phyloP scores from a whole-genome alignment of 2,888 invertebrate species.

The Eudasyphora cyanicolor region DNA sequence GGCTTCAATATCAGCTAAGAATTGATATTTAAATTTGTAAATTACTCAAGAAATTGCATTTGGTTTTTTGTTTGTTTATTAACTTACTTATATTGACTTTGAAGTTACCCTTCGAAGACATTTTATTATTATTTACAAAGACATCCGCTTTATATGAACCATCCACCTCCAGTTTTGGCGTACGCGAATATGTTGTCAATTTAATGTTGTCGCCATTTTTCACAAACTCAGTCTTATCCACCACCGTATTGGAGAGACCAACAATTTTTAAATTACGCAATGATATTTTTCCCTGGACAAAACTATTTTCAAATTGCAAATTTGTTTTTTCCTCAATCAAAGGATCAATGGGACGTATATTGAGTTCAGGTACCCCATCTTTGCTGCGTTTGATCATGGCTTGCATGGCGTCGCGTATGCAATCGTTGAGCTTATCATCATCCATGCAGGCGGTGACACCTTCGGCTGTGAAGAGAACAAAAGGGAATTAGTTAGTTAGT shows the following conservation, averaged over 20 bases:
- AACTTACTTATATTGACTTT: constrained; percentile 83
- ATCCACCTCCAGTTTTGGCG: constrained; percentile 81
- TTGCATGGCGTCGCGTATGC: constrained; percentile 82
- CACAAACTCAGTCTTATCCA: constrained; percentile 82
- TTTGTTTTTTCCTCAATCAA: constrained; percentile 73
- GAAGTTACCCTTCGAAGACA: constrained; percentile 83
- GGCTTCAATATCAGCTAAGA: constrained; percentile 82
- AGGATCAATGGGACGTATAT: constrained; percentile 78
- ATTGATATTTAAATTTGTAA: neutral
- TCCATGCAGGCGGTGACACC: constrained; percentile 82
- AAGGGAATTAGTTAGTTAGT: neutral
- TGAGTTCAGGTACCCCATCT: constrained; percentile 76
- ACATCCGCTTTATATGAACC: constrained; percentile 85
- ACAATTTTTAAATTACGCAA: constrained; percentile 82
- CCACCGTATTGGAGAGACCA: constrained; percentile 81
- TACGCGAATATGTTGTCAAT: constrained; percentile 80
- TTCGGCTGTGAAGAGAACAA: constrained; percentile 66
- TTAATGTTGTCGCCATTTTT: constrained; percentile 66
- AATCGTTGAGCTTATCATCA: constrained; percentile 83
- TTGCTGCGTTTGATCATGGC: constrained; percentile 79
- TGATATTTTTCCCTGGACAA: constrained; percentile 74
- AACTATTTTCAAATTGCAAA: constrained; percentile 74
- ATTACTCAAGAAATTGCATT: neutral
- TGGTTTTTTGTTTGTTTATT: neutral
- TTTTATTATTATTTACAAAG: constrained; percentile 82